Evolutionary conservation across 2,888 invertebrate species (phyloP).

Genomic region (Scrobipalpa atriplicella): DNA sequence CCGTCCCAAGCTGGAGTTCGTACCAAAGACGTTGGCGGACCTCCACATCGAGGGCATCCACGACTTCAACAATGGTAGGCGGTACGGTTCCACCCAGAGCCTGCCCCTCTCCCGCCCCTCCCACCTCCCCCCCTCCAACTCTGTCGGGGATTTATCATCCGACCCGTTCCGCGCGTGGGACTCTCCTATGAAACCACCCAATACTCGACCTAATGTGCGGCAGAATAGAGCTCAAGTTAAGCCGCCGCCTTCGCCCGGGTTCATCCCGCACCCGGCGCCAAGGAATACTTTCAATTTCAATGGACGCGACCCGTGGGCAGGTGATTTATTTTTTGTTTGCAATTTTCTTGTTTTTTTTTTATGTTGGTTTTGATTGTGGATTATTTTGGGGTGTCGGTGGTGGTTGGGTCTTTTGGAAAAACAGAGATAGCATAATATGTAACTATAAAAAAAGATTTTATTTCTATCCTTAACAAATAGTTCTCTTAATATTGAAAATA

Average conservation of each 20-base stretch:
- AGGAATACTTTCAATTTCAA: conserved; percentile 70
- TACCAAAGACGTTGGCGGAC: conserved; percentile 95
- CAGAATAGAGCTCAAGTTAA: conserved; percentile 34
- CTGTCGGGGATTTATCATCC: conserved; percentile 71
- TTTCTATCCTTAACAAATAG: too few species aligned
- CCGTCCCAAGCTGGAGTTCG: conserved; percentile 95
- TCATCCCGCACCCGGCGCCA: conserved; percentile 69
- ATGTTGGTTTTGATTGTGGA: conserved; percentile 61
- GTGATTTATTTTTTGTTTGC: conserved; percentile 82
- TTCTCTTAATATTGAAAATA: too few species aligned
- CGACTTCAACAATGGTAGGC: conserved; percentile 87
- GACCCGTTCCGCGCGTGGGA: conserved; percentile 75
- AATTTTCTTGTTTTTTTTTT: conserved; percentile 50
- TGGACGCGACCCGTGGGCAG: conserved; percentile 84
- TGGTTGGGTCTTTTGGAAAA: too few species aligned
- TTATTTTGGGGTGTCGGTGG: conserved; percentile 42
- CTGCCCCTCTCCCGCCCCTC: conserved; percentile 66
- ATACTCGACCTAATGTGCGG: conserved; percentile 36
- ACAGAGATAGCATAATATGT: too few species aligned
- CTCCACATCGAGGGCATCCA: conserved; percentile 90
- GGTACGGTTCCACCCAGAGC: conserved; percentile 79
- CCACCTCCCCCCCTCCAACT: conserved; percentile 64
- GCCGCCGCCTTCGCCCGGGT: conserved; percentile 50
- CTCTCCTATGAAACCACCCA: conserved; percentile 47
- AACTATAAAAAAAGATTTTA: too few species aligned